These are phyloP conservation scores for Uropetala carovei DNA, from an alignment of 2,888 invertebrate species.

Conservation along the genomic window DNA sequence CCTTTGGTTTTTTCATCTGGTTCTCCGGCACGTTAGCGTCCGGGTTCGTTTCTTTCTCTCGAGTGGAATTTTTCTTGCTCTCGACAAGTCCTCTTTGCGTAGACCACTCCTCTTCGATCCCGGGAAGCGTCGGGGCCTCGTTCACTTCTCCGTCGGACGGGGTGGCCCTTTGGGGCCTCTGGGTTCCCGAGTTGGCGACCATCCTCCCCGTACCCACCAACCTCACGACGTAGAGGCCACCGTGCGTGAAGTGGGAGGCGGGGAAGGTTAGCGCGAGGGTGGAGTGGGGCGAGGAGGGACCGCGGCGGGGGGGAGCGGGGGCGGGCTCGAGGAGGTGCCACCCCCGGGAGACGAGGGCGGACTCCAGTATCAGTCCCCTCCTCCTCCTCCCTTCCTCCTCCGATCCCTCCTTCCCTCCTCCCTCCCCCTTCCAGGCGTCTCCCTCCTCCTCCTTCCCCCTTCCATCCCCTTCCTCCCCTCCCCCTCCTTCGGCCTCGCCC, in stretches of 20 bases:
- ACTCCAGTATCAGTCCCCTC: constrained; percentile 30
- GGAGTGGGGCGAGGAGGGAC: constrained; percentile 53
- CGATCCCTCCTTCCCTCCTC: background rate
- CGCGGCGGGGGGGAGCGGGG: background rate
- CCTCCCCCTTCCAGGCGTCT: background rate
- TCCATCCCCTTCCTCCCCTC: background rate
- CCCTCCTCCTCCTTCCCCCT: background rate
- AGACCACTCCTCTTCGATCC: background rate
- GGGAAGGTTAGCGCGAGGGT: constrained; percentile 78
- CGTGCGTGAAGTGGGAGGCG: constrained; percentile 85
- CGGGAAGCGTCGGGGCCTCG: background rate
- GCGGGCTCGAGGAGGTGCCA: background rate
- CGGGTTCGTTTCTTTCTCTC: background rate
- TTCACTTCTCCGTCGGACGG: background rate
- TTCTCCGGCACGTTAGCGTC: background rate
- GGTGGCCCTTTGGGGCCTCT: constrained; percentile 47
- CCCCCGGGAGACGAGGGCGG: constrained; percentile 41
- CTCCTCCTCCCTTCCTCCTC: background rate
- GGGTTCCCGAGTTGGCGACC: constrained; percentile 24
- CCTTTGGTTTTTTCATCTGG: background rate
- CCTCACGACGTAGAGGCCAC: constrained; percentile 81
- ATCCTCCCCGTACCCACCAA: constrained; percentile 70
- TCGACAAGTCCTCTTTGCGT: background rate
- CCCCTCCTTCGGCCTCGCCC: background rate
- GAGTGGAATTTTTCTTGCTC: background rate